Percentiles rank a stretch among this genome's conserved stretches.
These are phyloP conservation scores for Diorhabda carinulata DNA, from an alignment of 1,140 invertebrate species.

Conservation along the genomic window DNA sequence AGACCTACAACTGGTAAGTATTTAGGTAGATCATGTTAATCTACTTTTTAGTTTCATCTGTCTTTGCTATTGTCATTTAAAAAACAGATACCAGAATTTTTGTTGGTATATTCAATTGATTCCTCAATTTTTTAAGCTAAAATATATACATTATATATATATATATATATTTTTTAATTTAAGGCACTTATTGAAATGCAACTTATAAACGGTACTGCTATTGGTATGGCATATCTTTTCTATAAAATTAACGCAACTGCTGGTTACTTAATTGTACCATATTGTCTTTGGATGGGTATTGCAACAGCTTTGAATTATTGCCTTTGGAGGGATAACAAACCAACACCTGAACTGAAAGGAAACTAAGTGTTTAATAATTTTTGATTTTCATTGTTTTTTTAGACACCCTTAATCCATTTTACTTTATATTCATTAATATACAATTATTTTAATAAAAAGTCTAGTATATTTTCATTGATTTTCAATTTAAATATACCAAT, in stretches of 20 bases:
- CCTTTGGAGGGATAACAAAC: slow-evolving; percentile 64
- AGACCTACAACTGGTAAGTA: slow-evolving; percentile 66
- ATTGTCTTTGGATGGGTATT: slow-evolving; percentile 72
- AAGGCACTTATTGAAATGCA: slow-evolving; percentile 70
- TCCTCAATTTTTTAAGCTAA: too few relatives aligned
- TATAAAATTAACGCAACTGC: slow-evolving; percentile 65
- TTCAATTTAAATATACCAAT: too few relatives aligned
- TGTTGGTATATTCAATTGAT: too few relatives aligned
- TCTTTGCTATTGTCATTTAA: too few relatives aligned
- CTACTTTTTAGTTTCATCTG: too few relatives aligned
- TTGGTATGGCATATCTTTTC: slow-evolving; percentile 62
- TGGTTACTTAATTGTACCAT: slow-evolving; percentile 70
- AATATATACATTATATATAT: too few relatives aligned
- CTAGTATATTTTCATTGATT: too few relatives aligned
- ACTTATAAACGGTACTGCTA: slow-evolving; percentile 60
- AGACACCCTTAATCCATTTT: background rate
- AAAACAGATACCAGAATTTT: too few relatives aligned
- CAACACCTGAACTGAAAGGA: slow-evolving; percentile 29
- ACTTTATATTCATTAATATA: too few relatives aligned
- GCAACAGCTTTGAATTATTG: slow-evolving; percentile 64
- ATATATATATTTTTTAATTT: slow-evolving; percentile 36
- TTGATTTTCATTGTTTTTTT: background rate
- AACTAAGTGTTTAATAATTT: slow-evolving; percentile 1
- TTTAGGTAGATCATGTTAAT: background rate
- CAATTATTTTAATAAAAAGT: too few relatives aligned